Conservation (phyloP, 2,797 vertebrate genomes). For the Luscinia luscinia region DNA sequence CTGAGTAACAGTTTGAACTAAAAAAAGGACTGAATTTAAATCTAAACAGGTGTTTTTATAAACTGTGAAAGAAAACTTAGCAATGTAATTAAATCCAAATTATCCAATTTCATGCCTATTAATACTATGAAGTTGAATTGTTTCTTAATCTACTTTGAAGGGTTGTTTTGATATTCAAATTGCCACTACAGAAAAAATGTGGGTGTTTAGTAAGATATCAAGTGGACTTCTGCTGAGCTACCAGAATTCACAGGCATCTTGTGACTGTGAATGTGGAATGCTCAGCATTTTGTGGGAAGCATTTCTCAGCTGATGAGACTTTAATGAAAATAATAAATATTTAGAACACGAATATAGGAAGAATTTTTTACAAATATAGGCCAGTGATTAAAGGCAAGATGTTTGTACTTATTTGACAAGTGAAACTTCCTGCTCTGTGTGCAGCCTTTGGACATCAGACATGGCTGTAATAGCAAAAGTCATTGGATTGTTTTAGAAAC, state of each 20-base stretch:
- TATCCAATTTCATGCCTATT: slow-evolving; percentile 73
- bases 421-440: not conserved
- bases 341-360: not conserved
- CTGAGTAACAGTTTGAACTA: not conserved
- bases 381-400: not conserved
- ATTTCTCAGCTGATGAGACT: not conserved
- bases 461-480: not conserved
- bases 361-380: not conserved
- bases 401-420: not conserved
- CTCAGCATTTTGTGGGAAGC: not conserved
- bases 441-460: not conserved
- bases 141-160: slow-evolving; percentile 72
- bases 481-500: not conserved
- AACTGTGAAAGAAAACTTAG: slow-evolving; percentile 52
- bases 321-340: not conserved
- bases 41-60: slow-evolving; percentile 61
- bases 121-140: slow-evolving; percentile 65
- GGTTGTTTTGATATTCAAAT: slow-evolving; percentile 72
- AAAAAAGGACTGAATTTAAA: slow-evolving; percentile 43
- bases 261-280: not conserved
- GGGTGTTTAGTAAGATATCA: slow-evolving; percentile 51
- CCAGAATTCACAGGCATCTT: not conserved
- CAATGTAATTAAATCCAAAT: slow-evolving; percentile 71
- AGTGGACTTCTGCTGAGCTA: slow-evolving; percentile 40
- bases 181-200: slow-evolving; percentile 29